Evolutionary conservation across 1,140 invertebrate genomes (phyloP).

Genomic region (Heliconius congener): DNA sequence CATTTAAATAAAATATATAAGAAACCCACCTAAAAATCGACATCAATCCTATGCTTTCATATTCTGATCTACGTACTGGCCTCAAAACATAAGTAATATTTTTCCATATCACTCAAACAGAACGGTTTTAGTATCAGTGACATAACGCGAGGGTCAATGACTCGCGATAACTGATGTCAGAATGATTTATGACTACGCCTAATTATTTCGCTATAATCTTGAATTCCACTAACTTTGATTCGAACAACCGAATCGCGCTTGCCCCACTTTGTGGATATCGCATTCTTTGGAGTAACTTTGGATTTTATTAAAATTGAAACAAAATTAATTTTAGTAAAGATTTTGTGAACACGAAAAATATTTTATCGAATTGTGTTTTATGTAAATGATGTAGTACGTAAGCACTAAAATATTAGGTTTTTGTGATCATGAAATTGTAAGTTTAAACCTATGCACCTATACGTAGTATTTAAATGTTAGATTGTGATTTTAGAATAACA

Average conservation of each 20-base stretch:
- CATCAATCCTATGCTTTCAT: too few relatives aligned
- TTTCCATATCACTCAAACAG: background rate
- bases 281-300: background rate
- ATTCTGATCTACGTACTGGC: background rate
- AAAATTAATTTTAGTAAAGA: background rate
- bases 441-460: too few relatives aligned
- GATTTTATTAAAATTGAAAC: background rate
- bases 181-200: conserved; percentile 50
- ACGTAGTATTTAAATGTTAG: too few relatives aligned
- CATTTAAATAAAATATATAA: too few relatives aligned
- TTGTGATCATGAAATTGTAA: background rate
- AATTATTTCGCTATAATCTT: conserved; percentile 55
- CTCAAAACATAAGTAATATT: background rate
- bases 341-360: background rate
- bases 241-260: conserved; percentile 9
- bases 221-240: conserved; percentile 22
- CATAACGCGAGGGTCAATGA: conserved; percentile 52
- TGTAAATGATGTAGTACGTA: too few relatives aligned
- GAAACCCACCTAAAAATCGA: too few relatives aligned
- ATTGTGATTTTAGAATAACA: too few relatives aligned
- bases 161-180: conserved; percentile 46
- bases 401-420: too few relatives aligned
- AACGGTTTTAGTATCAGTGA: conserved; percentile 33
- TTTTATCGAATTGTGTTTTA: background rate
- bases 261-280: conserved; percentile 1